phyloP scores from a whole-genome alignment of 2,113 vertebrate genomes.

The Antechinus stuartii region DNA sequence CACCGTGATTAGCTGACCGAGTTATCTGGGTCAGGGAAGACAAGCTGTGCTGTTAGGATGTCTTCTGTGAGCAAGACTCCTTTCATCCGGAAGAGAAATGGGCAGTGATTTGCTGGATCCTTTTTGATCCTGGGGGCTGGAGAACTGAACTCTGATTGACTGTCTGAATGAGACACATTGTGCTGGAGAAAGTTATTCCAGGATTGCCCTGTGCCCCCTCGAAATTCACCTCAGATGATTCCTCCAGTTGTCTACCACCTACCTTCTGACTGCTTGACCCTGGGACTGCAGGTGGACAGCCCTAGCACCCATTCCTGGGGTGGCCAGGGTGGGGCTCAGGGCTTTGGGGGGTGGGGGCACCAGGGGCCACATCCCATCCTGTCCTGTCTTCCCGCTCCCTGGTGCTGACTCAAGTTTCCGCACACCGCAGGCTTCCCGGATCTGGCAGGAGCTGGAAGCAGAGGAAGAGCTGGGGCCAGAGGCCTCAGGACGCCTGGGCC shows the following conservation, averaged over 20 bases:
- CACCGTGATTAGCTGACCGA: not conserved
- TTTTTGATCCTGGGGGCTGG: not conserved
- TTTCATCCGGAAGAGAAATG: slow-evolving; percentile 27
- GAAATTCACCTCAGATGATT: not conserved
- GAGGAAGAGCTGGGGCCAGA: slow-evolving; percentile 87
- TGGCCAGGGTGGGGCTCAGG: slow-evolving; percentile 21
- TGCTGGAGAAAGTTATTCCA: not conserved
- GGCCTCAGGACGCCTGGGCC: slow-evolving; percentile 80
- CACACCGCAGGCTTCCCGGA: slow-evolving; percentile 99
- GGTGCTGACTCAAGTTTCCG: slow-evolving; percentile 98
- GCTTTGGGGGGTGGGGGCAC: slow-evolving; percentile 58
- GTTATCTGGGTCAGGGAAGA: slow-evolving; percentile 18
- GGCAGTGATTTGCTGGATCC: not conserved
- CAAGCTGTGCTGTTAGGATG: slow-evolving; percentile 67
- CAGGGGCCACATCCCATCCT: slow-evolving; percentile 47
- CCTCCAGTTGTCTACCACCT: not conserved
- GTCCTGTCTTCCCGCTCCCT: slow-evolving; percentile 55
- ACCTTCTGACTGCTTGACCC: slow-evolving; percentile 8
- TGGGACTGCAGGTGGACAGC: slow-evolving; percentile 7
- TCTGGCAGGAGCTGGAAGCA: slow-evolving; percentile 99
- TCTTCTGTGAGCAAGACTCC: not conserved
- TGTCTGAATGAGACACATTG: slow-evolving; percentile 11
- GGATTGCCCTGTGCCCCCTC: not conserved
- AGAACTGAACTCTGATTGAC: slow-evolving; percentile 56
- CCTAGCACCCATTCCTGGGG: not conserved